Evolutionary conservation across 2,797 vertebrate species (phyloP).

Genomic region (Macroramphosus scolopax): DNA sequence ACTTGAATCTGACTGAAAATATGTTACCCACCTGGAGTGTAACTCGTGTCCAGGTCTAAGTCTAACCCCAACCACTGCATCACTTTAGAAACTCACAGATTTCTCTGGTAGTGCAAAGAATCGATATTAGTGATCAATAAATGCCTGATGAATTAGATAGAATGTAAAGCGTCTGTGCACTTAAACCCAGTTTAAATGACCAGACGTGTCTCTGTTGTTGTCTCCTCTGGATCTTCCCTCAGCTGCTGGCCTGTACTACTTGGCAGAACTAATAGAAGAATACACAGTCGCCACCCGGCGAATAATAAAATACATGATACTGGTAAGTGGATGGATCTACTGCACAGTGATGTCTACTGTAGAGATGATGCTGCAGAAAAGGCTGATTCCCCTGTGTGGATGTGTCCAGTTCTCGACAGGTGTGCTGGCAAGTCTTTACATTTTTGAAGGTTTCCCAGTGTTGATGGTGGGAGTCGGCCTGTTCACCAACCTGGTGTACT

Average conservation of each 20-base stretch:
- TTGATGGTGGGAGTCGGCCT: constrained; percentile 89
- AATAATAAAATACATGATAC: constrained; percentile 97
- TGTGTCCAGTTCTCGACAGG: constrained; percentile 69
- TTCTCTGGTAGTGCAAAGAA: too few relatives aligned
- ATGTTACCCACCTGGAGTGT: too few relatives aligned
- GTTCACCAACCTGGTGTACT: constrained; percentile 96
- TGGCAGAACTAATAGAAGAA: constrained; percentile 96
- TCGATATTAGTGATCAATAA: too few relatives aligned
- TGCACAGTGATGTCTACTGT: background rate
- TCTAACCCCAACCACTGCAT: too few relatives aligned
- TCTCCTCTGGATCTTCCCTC: constrained; percentile 13
- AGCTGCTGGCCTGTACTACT: constrained; percentile 94
- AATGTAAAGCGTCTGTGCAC: too few relatives aligned
- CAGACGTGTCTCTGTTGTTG: too few relatives aligned
- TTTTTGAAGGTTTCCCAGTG: constrained; percentile 88
- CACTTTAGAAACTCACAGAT: too few relatives aligned
- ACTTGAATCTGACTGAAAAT: too few relatives aligned
- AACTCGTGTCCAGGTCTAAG: too few relatives aligned
- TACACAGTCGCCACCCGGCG: constrained; percentile 93
- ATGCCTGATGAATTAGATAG: too few relatives aligned
- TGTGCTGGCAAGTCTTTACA: constrained; percentile 86
- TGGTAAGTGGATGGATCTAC: constrained; percentile 79
- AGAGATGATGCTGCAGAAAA: background rate
- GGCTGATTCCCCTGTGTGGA: background rate
- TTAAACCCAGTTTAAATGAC: too few relatives aligned